Conservation (phyloP, 2,888 invertebrate genomes). For the Melikaiella ostensackeni region DNA sequence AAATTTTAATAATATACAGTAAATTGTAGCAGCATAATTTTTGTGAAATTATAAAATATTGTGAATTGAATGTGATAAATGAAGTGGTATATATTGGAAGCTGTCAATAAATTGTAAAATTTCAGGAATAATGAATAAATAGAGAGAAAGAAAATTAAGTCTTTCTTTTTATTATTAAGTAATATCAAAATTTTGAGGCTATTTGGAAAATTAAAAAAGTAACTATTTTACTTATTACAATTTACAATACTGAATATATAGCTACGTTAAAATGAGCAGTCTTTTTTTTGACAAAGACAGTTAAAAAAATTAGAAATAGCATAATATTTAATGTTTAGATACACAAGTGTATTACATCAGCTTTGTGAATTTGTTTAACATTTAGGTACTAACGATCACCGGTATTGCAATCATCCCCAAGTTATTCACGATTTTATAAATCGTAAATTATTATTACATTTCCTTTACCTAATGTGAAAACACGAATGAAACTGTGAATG, state of each 20-base stretch:
- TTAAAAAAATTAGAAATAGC: no score
- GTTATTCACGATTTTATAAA: slow-evolving; percentile 1
- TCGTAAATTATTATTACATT: slow-evolving; percentile 44
- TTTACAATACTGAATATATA: no score
- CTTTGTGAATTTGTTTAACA: neutral
- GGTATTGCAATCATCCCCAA: neutral
- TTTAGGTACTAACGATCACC: neutral
- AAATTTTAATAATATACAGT: neutral
- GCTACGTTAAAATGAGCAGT: no score
- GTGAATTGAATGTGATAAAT: neutral
- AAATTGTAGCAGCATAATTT: neutral
- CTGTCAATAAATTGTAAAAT: neutral
- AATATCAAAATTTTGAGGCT: neutral
- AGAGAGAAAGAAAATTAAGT: neutral
- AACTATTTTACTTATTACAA: no score
- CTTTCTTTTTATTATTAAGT: neutral
- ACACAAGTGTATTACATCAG: neutral
- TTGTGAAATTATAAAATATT: neutral
- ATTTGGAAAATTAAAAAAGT: neutral
- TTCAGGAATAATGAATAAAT: neutral
- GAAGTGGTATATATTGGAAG: neutral
- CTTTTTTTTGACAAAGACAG: no score
- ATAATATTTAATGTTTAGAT: neutral
- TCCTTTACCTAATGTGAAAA: slow-evolving; percentile 44
- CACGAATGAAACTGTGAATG: neutral